Evolutionary conservation across 2,888 invertebrate species (phyloP).

Genomic region (Eledona agricola): DNA sequence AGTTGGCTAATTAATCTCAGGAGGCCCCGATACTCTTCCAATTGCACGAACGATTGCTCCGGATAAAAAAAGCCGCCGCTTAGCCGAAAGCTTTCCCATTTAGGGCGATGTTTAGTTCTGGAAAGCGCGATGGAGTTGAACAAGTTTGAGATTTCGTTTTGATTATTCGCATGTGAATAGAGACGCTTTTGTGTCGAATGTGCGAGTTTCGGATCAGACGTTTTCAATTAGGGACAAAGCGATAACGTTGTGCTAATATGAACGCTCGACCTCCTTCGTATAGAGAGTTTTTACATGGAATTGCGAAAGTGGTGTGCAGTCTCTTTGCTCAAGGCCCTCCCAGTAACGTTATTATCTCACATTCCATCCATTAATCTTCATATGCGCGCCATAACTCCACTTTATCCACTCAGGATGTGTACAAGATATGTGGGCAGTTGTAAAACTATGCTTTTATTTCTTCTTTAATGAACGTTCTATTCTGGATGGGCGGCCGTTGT

Average conservation of each 20-base stretch:
- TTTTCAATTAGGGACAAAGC: slow-evolving; percentile 22
- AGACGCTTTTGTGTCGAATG: slow-evolving; percentile 1
- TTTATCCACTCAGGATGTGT: slow-evolving; percentile 35
- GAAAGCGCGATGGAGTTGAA: neutral
- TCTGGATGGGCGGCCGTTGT: slow-evolving; percentile 19
- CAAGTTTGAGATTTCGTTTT: slow-evolving; percentile 4
- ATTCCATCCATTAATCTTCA: slow-evolving; percentile 38
- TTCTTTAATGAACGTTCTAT: slow-evolving; percentile 31
- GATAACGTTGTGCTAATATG: slow-evolving; percentile 35
- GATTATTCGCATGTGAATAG: slow-evolving; percentile 7
- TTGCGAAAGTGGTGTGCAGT: slow-evolving; percentile 34
- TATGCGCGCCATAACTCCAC: slow-evolving; percentile 32
- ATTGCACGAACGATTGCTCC: slow-evolving; percentile 14
- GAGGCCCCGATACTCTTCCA: slow-evolving; percentile 20
- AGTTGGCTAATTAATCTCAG: slow-evolving; percentile 49
- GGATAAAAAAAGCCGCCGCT: slow-evolving; percentile 14
- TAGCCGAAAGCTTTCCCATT: neutral
- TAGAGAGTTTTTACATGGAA: slow-evolving; percentile 21
- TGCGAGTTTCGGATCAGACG: slow-evolving; percentile 18
- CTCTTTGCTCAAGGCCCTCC: slow-evolving; percentile 32
- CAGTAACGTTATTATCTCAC: slow-evolving; percentile 36
- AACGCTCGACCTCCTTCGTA: slow-evolving; percentile 32
- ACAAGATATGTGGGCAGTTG: slow-evolving; percentile 35
- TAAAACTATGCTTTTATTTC: slow-evolving; percentile 28
- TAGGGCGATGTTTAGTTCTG: neutral